Conservation (phyloP, 1,140 invertebrate species). For the Yoshiicerus persimilis region DNA sequence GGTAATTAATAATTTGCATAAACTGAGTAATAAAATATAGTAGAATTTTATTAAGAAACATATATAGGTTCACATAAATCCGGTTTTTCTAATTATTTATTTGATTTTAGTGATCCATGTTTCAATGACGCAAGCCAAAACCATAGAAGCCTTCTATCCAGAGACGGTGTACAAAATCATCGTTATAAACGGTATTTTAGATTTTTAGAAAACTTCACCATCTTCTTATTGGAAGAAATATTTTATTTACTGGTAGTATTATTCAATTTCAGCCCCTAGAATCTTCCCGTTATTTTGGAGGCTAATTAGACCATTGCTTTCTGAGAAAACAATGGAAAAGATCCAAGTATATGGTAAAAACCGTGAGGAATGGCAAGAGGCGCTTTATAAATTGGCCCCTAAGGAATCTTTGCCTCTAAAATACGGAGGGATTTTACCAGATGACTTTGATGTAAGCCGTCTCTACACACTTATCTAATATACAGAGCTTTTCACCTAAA, state of each 20-base stretch:
- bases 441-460: not conserved
- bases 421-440: conserved; percentile 69
- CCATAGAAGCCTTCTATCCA: not conserved
- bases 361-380: conserved; percentile 72
- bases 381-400: conserved; percentile 66
- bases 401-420: conserved; percentile 72
- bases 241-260: not conserved
- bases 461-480: not conserved
- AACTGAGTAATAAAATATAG: not conserved
- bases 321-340: conserved; percentile 85
- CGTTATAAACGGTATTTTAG: not conserved
- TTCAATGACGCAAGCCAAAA: not conserved
- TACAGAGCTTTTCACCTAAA: not conserved
- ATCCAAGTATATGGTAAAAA: conserved; percentile 81
- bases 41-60: too few relatives aligned
- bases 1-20: not conserved
- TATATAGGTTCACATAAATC: not conserved
- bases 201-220: too few relatives aligned
- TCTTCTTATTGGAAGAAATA: too few relatives aligned
- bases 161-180: not conserved
- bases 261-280: not conserved
- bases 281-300: conserved; percentile 4
- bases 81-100: not conserved
- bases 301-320: conserved; percentile 75
- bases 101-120: not conserved